A percentile compares a stretch with the other conserved stretches of the same genome.
Evolutionary conservation across 2,888 invertebrate species (phyloP).

Genomic region (Eilema griseolum): DNA sequence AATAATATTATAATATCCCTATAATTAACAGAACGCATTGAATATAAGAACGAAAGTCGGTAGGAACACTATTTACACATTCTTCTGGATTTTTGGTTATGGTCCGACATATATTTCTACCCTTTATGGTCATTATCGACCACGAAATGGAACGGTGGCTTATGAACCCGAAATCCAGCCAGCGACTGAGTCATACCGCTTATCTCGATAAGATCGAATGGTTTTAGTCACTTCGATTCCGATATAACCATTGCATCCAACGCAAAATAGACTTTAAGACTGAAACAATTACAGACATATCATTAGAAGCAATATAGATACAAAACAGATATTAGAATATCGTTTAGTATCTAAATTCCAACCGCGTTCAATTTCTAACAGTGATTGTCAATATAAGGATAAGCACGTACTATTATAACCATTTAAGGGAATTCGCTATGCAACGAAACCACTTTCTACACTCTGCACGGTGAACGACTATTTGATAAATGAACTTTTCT

Average conservation of each 20-base stretch:
- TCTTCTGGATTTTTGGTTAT: too few species aligned
- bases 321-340: neutral
- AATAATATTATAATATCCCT: too few species aligned
- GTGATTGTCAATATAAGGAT: neutral
- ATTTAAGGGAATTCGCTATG: slow-evolving; percentile 28
- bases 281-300: too few species aligned
- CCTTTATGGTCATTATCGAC: too few species aligned
- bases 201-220: neutral
- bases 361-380: neutral
- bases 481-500: slow-evolving; percentile 28
- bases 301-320: neutral
- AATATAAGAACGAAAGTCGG: too few species aligned
- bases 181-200: neutral
- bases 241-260: neutral
- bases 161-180: neutral
- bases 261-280: neutral
- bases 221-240: neutral
- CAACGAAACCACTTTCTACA: slow-evolving; percentile 42
- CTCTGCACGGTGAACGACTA: neutral
- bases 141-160: neutral
- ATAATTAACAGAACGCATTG: neutral
- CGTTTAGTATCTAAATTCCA: neutral
- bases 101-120: too few species aligned
- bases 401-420: neutral
- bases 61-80: too few species aligned